phyloP scores from a whole-genome alignment of 1,140 invertebrate genomes.

The Idris sp. region DNA sequence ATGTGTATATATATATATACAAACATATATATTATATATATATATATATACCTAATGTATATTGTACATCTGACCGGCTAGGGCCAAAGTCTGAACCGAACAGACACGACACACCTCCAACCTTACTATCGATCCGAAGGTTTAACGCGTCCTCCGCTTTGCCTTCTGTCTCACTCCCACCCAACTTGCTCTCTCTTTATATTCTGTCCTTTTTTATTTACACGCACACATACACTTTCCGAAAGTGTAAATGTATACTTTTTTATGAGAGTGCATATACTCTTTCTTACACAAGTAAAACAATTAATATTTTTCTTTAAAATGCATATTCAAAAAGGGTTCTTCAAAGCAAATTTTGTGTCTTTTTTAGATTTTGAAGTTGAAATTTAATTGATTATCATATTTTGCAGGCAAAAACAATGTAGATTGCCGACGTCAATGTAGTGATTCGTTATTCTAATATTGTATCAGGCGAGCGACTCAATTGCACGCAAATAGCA shows the following conservation, averaged over 20 bases:
- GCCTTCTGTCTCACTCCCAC: constrained; percentile 36
- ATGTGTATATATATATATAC: too few species aligned
- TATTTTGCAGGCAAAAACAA: too few species aligned
- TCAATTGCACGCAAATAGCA: constrained; percentile 60
- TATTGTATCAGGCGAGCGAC: constrained; percentile 54
- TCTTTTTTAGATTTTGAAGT: too few species aligned
- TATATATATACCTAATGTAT: constrained; percentile 45
- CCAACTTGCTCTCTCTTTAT: constrained; percentile 28
- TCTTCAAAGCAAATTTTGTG: too few species aligned
- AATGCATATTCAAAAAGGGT: too few species aligned
- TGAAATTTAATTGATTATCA: too few species aligned
- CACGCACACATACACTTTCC: not conserved
- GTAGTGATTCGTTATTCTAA: constrained; percentile 36
- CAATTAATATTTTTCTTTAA: too few species aligned
- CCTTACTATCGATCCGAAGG: constrained; percentile 77
- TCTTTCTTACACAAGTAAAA: too few species aligned
- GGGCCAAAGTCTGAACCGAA: constrained; percentile 66
- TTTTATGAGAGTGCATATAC: constrained; percentile 1
- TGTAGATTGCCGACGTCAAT: too few species aligned
- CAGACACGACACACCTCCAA: constrained; percentile 75
- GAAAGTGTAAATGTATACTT: not conserved
- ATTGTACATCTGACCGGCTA: constrained; percentile 60
- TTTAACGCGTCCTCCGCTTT: constrained; percentile 74
- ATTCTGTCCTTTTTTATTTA: constrained; percentile 15
- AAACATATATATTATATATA: too few species aligned